phyloP scores from a whole-genome alignment of 2,113 vertebrate genomes.

The Phaethornis superciliosus region DNA sequence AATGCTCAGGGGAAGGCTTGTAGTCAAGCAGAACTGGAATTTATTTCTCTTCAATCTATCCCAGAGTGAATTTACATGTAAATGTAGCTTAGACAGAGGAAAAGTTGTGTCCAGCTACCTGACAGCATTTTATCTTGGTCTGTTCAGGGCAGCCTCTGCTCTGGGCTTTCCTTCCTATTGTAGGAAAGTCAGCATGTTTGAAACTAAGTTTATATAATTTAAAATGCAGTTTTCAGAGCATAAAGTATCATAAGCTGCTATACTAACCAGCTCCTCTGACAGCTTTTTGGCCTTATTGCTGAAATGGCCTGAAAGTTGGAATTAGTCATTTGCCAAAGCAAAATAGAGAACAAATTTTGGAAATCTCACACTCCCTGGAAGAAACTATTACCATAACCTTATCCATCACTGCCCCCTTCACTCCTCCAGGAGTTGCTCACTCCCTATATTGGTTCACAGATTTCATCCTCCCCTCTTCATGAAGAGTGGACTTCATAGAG shows the following conservation, averaged over 20 bases:
- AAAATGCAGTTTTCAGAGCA: background rate
- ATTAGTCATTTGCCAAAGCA: background rate
- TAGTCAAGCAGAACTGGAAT: background rate
- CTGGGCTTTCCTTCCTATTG: background rate
- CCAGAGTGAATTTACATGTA: background rate
- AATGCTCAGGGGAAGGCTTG: background rate
- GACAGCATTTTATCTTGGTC: background rate
- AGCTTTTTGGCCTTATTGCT: background rate
- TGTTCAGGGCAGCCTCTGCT: background rate
- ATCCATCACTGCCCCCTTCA: rapidly evolving
- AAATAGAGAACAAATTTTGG: background rate
- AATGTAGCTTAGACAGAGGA: background rate
- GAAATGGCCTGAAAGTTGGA: background rate
- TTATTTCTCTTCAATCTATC: background rate
- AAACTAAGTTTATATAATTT: background rate
- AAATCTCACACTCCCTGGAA: background rate
- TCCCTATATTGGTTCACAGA: rapidly evolving
- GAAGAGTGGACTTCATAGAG: too few species aligned
- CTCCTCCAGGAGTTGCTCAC: background rate
- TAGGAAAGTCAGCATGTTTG: background rate
- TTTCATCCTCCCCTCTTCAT: too few species aligned
- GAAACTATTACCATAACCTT: background rate
- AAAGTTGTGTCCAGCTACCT: background rate
- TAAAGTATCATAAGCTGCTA: background rate
- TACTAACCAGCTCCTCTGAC: background rate